phyloP scores from a whole-genome alignment of 2,113 vertebrate species.

The Chlorodrepanis virens region DNA sequence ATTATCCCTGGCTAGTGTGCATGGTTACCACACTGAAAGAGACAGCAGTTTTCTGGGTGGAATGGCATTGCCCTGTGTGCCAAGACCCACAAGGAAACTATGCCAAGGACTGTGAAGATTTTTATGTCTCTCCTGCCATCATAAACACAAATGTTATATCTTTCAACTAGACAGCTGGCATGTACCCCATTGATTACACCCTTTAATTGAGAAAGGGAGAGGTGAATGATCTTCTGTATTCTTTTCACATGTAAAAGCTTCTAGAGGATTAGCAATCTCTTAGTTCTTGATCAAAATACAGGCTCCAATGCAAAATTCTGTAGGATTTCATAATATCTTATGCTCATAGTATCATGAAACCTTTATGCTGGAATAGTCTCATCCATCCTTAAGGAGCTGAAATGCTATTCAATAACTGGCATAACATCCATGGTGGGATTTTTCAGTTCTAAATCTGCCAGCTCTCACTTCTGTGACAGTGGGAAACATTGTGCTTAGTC shows the following conservation, averaged over 20 bases:
- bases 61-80: conserved; percentile 18
- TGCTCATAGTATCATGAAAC: background rate
- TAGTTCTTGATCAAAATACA: background rate
- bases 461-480: background rate
- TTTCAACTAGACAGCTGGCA: background rate
- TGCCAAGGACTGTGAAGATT: conserved; percentile 22
- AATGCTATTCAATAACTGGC: background rate
- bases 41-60: conserved; percentile 55
- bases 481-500: background rate
- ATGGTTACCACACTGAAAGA: conserved; percentile 42
- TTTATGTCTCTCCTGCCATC: conserved; percentile 20
- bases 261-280: background rate
- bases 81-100: conserved; percentile 41
- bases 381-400: background rate
- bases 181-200: background rate
- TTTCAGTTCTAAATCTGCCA: background rate
- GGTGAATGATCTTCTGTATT: conserved; percentile 39
- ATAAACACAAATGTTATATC: conserved; percentile 23
- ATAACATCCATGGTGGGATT: background rate
- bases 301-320: background rate
- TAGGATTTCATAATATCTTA: background rate
- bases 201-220: background rate
- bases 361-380: background rate
- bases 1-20: conserved; percentile 15
- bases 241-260: background rate